phyloP scores from a whole-genome alignment of 2,113 vertebrate species.

The Chamaetylas fuelleborni region DNA sequence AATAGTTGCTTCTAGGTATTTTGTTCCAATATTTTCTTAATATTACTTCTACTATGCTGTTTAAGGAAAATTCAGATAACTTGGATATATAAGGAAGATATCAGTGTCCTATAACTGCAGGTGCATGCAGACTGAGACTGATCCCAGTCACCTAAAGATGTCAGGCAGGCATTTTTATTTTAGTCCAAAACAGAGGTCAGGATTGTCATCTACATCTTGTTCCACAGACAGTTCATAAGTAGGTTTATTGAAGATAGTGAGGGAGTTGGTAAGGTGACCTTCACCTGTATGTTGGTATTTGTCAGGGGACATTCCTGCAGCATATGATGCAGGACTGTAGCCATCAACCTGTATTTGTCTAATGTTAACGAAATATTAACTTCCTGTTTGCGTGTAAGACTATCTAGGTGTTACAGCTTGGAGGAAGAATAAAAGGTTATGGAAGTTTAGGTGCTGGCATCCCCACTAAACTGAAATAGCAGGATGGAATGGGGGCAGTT shows the following conservation, averaged over 20 bases:
- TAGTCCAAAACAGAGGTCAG: neutral
- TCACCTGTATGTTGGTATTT: neutral
- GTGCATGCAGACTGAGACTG: neutral
- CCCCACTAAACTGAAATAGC: neutral
- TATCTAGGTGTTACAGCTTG: neutral
- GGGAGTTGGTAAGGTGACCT: neutral
- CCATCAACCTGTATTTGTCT: neutral
- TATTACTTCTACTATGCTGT: neutral
- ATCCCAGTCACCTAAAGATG: neutral
- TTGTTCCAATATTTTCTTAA: neutral
- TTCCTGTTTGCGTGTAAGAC: neutral
- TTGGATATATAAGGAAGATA: neutral
- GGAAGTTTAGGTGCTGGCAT: neutral
- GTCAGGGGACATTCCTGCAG: neutral
- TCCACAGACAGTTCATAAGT: neutral
- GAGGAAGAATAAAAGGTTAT: neutral
- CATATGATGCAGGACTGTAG: neutral
- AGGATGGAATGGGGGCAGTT: neutral
- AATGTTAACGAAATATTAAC: neutral
- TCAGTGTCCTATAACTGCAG: accelerated
- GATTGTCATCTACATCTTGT: neutral
- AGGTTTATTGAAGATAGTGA: neutral
- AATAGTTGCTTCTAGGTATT: neutral
- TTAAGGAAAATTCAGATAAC: neutral
- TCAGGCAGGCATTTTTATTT: neutral